Conservation (phyloP, 1,140 invertebrate species). For the Spodoptera litura region DNA sequence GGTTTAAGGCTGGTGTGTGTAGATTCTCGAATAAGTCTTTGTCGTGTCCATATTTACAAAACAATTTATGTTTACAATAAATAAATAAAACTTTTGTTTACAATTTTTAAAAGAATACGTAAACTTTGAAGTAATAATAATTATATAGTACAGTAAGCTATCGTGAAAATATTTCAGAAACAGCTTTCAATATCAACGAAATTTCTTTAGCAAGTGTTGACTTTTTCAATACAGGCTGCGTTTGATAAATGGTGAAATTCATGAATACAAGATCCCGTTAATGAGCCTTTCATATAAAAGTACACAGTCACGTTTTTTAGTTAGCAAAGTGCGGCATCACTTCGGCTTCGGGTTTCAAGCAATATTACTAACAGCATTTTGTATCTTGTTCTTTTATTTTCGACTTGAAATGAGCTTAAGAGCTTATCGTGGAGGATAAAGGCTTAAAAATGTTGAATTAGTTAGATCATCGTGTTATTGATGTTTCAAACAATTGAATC, state of each 20-base stretch:
- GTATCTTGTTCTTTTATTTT: constrained; percentile 17
- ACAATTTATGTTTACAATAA: too few species aligned
- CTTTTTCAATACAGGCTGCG: not conserved
- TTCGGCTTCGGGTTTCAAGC: not conserved
- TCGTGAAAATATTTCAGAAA: not conserved
- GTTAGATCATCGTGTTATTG: too few species aligned
- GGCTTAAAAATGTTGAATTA: not conserved
- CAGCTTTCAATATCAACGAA: not conserved
- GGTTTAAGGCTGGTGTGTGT: too few species aligned
- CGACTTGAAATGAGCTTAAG: not conserved
- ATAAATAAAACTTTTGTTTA: too few species aligned
- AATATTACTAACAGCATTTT: not conserved
- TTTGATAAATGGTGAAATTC: constrained; percentile 18
- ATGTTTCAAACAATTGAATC: too few species aligned
- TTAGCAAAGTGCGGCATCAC: constrained; percentile 13
- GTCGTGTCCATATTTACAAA: not conserved
- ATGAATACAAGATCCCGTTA: constrained; percentile 17
- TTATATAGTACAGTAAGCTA: not conserved
- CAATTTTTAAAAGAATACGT: too few species aligned
- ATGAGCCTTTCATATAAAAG: constrained; percentile 14
- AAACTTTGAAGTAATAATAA: not conserved
- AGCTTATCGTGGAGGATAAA: constrained; percentile 1
- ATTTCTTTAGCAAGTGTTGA: constrained; percentile 16
- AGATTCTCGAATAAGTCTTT: not conserved
- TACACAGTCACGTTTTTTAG: constrained; percentile 12